Base-by-base conservation (phyloP, 2,797 vertebrate species). In the Psittacula derbiana region DNA sequence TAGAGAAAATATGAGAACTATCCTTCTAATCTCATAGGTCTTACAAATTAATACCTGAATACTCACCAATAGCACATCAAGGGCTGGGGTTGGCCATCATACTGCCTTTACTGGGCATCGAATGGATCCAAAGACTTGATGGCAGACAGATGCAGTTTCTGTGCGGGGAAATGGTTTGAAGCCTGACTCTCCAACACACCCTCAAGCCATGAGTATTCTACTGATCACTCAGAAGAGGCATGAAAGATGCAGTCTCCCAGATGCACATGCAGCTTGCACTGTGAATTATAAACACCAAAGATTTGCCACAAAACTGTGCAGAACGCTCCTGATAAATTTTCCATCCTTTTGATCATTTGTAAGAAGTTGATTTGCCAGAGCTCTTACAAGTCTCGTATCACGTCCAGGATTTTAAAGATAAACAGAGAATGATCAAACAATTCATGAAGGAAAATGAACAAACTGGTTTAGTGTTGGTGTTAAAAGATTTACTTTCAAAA, bases 51-150 rank as follows among this genome's bases (percentile, higher is more conserved):
- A 61, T 55, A 55, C 30, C n/a, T 30, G n/a, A 46, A 80, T 30
- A 19, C 13, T 71, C 52, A 66, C n/a, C 16, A 50, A 69, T 20
- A 60, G 31, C 47, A 33, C 1, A 1, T 30, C 0, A 0, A 53
- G 69, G 16, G 15, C 44, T 1, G 0, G 6, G 31, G 11, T 57
- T 5, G 17, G 40, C 25, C 0, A 11, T 47, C 2, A 0, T 13
- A 1, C 30, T 36, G 50, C 3, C 24, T 67, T 38, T 36, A 20
- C 12, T 21, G 24, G 31, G 12, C 30, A n/a, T 55, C 21, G 19
- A 14, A 31, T 1, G 3, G 25, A 16, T 55, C 17, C 47, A 33
- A n/a, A 47, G 73, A 11, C 38, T 6, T 8, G 11, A 27, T 10
- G 20, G 24, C 16, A 57, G 52, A 10, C 4, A 15, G 18, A 47